Base-by-base conservation (phyloP, 2,888 invertebrate genomes). In the Hirtodrosophila duncani region DNA sequence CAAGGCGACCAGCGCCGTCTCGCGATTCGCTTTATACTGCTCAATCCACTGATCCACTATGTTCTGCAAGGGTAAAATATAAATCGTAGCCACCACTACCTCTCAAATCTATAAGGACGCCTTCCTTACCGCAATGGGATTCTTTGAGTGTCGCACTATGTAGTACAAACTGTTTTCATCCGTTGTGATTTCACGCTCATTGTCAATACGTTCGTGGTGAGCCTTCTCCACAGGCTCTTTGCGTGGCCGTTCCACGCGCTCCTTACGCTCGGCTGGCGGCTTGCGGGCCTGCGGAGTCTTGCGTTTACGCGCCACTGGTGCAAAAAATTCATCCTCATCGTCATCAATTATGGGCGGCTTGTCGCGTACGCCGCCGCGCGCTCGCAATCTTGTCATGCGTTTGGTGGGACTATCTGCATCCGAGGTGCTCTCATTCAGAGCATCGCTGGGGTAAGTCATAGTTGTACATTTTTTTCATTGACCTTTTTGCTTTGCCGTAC, bases 41-140 rank as follows among this genome's bases (percentile, higher is more conserved):
- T 98, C 98, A 80, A 99, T 99, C 99, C 99, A 99, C 84, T 98
- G 96, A 87, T 99, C 99, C 7, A 99, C 97, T 63, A 98, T 93
- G 83, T 92, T 93, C 92, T 94, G 79, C 55, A 49, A n/a, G n/a
- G n/a, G n/a, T n/a, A n/a, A n/a, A n/a, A n/a, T n/a, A n/a, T n/a
- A n/a, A n/a, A n/a, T n/a, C n/a, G n/a, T n/a, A 21, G 9, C 1
- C 7, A n/a, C 18, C 17, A 21, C 8, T 4, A 5, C 3, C 4
- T 0, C n/a, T 10, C 7, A 0, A 2, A 8, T 2, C n/a, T 18
- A 13, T 30, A 14, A 8, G 4, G 3, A 23, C 20, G 6, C 2
- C 8, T 11, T 16, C 77, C 89, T 87, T 87, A 93, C 93, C 66
- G 94, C 93, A 42, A 96, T 90, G 1, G 94, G 92, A 41, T 92